Evolutionary conservation across 1,140 invertebrate species (phyloP).

Genomic region (Aphelinus certus): DNA sequence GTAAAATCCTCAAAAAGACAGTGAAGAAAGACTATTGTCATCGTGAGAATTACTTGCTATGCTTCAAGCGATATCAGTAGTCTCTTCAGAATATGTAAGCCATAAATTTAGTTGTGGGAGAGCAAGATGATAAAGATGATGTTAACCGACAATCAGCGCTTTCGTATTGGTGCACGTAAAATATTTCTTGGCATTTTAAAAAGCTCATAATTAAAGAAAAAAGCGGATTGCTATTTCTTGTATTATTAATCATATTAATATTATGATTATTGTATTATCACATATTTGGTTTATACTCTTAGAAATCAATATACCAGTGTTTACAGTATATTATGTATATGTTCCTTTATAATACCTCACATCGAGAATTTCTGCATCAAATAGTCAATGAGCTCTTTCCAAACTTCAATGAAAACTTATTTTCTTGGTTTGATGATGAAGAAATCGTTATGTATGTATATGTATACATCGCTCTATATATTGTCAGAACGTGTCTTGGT

Average conservation of each 20-base stretch:
- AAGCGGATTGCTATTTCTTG: constrained; percentile 47
- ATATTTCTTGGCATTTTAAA: constrained; percentile 27
- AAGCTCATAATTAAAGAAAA: constrained; percentile 22
- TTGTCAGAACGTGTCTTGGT: too few species aligned
- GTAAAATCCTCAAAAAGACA: neutral
- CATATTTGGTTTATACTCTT: constrained; percentile 60
- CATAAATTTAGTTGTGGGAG: neutral
- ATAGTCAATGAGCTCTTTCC: too few species aligned
- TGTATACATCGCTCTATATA: too few species aligned
- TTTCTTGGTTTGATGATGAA: too few species aligned
- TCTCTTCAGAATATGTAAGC: neutral
- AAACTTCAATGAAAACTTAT: too few species aligned
- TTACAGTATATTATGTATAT: constrained; percentile 48
- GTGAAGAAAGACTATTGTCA: constrained; percentile 12
- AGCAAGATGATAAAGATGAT: neutral
- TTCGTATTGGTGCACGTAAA: constrained; percentile 24
- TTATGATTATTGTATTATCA: constrained; percentile 55
- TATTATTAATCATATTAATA: constrained; percentile 56
- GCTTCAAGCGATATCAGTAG: too few species aligned
- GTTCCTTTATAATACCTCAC: neutral
- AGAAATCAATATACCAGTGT: constrained; percentile 63
- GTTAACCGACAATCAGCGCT: constrained; percentile 6
- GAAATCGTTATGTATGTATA: too few species aligned
- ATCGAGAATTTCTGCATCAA: constrained; percentile 12
- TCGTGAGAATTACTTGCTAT: neutral